Conservation (phyloP, 2,113 vertebrate genomes). For the Alexandromys fortis region DNA sequence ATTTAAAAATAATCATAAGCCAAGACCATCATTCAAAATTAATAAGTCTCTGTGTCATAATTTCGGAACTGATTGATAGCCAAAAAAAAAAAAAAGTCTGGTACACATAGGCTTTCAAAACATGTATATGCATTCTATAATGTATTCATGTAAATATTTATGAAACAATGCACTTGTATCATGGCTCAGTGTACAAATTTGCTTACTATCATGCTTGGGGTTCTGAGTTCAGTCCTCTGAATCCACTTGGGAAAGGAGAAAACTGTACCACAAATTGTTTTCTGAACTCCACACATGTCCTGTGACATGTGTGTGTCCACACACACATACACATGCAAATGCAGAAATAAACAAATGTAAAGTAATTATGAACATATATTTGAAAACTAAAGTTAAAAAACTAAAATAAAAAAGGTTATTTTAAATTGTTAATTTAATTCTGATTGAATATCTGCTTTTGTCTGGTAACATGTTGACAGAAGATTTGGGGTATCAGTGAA, state of each 20-base stretch:
- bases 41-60: not conserved
- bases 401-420: not conserved
- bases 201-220: not conserved
- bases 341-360: not conserved
- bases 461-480: not conserved
- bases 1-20: not conserved
- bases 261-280: not conserved
- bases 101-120: not conserved
- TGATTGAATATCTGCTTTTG: not conserved
- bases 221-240: not conserved
- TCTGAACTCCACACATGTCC: not conserved
- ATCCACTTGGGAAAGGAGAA: not conserved
- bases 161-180: not conserved
- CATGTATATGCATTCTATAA: not conserved
- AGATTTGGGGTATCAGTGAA: not conserved
- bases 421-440: slow-evolving; percentile 1
- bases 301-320: not conserved
- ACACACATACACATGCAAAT: not conserved
- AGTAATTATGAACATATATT: not conserved
- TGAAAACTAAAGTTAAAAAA: not conserved
- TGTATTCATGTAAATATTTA: not conserved
- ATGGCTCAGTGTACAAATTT: not conserved
- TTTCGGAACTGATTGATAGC: not conserved
- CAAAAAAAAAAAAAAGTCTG: not conserved
- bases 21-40: not conserved